Conservation (phyloP, 1,140 invertebrate species). For the Polypedilum pembai region DNA sequence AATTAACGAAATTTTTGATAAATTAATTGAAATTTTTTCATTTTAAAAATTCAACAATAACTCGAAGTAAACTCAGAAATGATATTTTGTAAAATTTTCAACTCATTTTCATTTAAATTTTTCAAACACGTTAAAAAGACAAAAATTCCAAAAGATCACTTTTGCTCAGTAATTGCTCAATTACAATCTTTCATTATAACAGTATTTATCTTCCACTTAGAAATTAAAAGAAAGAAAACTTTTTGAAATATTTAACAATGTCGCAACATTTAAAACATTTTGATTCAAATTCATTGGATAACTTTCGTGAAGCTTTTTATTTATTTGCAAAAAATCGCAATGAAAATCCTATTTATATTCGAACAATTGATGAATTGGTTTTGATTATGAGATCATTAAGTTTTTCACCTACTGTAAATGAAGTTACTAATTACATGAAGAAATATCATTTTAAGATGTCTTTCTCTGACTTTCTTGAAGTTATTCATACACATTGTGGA, state of each 20-base stretch:
- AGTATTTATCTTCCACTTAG: too few relatives aligned
- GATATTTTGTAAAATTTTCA: background rate
- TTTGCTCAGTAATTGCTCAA: too few relatives aligned
- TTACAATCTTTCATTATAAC: too few relatives aligned
- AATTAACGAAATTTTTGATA: too few relatives aligned
- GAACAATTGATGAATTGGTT: constrained; percentile 79
- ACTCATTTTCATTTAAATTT: too few relatives aligned
- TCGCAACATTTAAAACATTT: constrained; percentile 20
- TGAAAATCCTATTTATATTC: constrained; percentile 47
- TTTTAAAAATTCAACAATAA: too few relatives aligned
- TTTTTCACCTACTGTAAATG: constrained; percentile 85
- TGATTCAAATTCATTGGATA: background rate
- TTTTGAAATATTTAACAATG: background rate
- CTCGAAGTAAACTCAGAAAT: too few relatives aligned
- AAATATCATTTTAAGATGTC: constrained; percentile 85
- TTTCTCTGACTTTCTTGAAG: constrained; percentile 91
- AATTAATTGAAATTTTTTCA: too few relatives aligned
- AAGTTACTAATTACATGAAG: constrained; percentile 77
- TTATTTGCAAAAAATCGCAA: constrained; percentile 81
- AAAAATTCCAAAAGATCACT: too few relatives aligned
- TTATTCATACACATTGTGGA: constrained; percentile 85
- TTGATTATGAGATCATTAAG: constrained; percentile 90
- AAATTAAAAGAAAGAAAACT: too few relatives aligned
- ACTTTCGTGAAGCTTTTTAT: constrained; percentile 88
- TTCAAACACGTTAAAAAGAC: too few relatives aligned